Evolutionary conservation across 2,113 vertebrate genomes (phyloP).

Genomic region (Trichechus manatus): DNA sequence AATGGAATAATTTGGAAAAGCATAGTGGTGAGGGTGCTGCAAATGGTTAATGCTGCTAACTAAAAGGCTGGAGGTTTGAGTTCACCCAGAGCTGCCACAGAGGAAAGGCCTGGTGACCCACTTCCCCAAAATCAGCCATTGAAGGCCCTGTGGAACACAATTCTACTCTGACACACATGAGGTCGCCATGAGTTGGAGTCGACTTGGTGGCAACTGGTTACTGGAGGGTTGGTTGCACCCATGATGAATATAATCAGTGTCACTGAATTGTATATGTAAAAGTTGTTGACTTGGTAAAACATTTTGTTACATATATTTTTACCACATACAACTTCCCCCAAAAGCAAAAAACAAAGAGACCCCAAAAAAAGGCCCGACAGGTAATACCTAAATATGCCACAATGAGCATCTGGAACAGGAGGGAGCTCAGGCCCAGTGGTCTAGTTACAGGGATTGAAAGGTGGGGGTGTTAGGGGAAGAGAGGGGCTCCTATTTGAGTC

Average conservation of each 20-base stretch:
- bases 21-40: neutral
- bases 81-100: neutral
- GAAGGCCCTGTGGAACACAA: neutral
- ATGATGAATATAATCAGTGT: no score
- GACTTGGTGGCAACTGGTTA: neutral
- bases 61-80: neutral
- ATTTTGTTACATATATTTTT: no score
- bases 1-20: neutral
- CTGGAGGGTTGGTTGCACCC: neutral
- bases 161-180: neutral
- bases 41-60: neutral
- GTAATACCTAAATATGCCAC: neutral
- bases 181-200: neutral
- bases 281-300: no score
- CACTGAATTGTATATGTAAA: no score
- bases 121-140: neutral
- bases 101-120: neutral
- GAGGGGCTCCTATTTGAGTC: neutral
- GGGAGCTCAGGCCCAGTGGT: neutral
- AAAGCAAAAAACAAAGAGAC: neutral
- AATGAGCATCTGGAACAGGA: neutral
- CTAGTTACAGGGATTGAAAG: neutral
- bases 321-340: no score
- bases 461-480: accelerated
- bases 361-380: neutral